Evolutionary conservation across 1,140 invertebrate species (phyloP), one percentile per base, ranked within the genome.

Genomic region (Drosophila novamexicana): DNA sequence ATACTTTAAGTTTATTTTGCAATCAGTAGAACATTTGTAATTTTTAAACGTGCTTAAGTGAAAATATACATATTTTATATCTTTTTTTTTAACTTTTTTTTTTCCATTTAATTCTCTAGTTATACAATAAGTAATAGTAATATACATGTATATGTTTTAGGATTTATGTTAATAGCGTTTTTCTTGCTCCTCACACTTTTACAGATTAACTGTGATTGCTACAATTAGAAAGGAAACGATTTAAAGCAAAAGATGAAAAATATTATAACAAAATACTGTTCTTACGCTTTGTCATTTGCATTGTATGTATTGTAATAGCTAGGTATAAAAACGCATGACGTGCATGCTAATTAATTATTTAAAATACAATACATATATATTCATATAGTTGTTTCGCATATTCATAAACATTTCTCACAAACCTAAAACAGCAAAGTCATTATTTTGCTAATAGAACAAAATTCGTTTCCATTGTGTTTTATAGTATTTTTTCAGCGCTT

Each of bases 51-150:
- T 86, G 82, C 76, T 82, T 79, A 86, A 89, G 53, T 83, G 82
- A 88, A 86, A 88, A 79, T 86, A 88, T 88, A 88, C 76, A 88
- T 82, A 68, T 63, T 72, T 72, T 65, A 42, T 72, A 1, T 42
- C 22, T 42, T 56, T 34, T 39, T 72, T 52, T 59, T 8, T 1
- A 3, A 12, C 40, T 69, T 64, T 32, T 29, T 16, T 77, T 47
- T 56, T 54, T 78, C 36, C 64, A 85, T 85, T 84, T 88, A 82
- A 79, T 85, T 86, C 44, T 71, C 82, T 86, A 86, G 42, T 86
- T 88, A 83, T 81, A 88, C 64, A 88, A 74, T 86, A 86, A 83
- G 82, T 88, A 86, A 86, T 83, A 82, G 57, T 86, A 86, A 86
- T 88, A 86, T 79, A 74, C 71, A 74, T 52, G n/a, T 63, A 65